Conservation (phyloP, 2,113 vertebrate genomes). For the western clawed frog (Xenopus tropicalis) region UCB_Xtro_10.0 CM004444.2:78262501-78263000, state of each 20-base stretch:
- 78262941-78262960: neutral
- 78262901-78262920: neutral
- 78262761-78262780: neutral
- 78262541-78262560: neutral
- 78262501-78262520: conserved; percentile 63
- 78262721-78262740: neutral
- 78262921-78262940: neutral
- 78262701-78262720: neutral
- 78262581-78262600: conserved; percentile 29
- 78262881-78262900: neutral
- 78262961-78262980: too few relatives aligned
- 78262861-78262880: neutral
- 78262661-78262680: neutral
- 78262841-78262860: neutral
- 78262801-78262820: neutral
- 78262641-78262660: neutral
- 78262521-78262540: too few relatives aligned
- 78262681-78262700: neutral
- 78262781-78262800: neutral
- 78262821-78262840: neutral
- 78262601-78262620: neutral
- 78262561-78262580: conserved; percentile 5
- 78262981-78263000: too few relatives aligned
- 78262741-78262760: neutral
- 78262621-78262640: too few relatives aligned